These are phyloP conservation scores for Agraylea sexmaculata DNA, from an alignment of 1,140 invertebrate genomes.

Conservation along the genomic window DNA sequence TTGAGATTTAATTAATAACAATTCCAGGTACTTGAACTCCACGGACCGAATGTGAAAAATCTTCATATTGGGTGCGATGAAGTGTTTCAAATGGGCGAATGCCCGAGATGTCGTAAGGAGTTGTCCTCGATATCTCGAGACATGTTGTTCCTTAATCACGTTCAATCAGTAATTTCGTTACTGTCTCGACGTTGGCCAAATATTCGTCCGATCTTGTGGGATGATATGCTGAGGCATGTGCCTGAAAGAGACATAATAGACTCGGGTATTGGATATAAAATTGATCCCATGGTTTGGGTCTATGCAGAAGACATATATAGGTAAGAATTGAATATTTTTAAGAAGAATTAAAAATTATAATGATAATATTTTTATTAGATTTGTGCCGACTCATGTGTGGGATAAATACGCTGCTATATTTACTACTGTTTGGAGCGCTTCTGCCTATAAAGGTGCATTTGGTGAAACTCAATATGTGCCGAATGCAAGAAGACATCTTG, in stretches of 20 bases:
- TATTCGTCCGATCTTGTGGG: conserved; percentile 73
- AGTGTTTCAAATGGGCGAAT: conserved; percentile 69
- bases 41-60: conserved; percentile 41
- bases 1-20: not conserved
- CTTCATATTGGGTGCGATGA: conserved; percentile 67
- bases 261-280: conserved; percentile 57
- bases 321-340: conserved; percentile 21
- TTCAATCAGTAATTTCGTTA: conserved; percentile 49
- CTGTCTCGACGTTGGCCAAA: conserved; percentile 49
- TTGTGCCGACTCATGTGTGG: conserved; percentile 44
- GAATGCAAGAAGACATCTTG: conserved; percentile 51
- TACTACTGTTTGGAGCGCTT: conserved; percentile 67
- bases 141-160: conserved; percentile 57
- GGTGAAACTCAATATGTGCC: conserved; percentile 65
- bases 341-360: too few relatives aligned
- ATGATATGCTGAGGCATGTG: conserved; percentile 78
- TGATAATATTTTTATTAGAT: conserved; percentile 13
- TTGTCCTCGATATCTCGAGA: conserved; percentile 32
- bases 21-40: conserved; percentile 17
- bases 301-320: conserved; percentile 52
- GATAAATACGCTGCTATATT: conserved; percentile 66
- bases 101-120: conserved; percentile 53
- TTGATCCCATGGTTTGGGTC: conserved; percentile 78
- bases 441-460: conserved; percentile 76
- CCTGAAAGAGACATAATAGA: conserved; percentile 50